Base-by-base conservation (phyloP, 1,140 invertebrate genomes). In the Zaprionus kolodkinae region DNA sequence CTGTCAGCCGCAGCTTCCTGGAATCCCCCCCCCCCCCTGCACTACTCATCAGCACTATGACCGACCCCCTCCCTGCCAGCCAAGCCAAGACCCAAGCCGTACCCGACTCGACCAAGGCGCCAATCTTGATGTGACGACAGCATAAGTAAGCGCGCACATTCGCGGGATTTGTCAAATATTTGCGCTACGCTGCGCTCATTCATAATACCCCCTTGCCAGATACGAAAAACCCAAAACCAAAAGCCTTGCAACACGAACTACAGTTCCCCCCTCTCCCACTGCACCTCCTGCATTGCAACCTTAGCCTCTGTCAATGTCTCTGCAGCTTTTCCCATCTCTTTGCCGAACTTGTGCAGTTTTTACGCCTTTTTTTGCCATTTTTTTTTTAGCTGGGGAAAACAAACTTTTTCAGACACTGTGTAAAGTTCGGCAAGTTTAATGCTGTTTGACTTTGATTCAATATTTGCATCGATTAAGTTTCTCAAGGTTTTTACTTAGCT, bases 161-260 rank as follows among this genome's bases (percentile, higher is more conserved):
- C 84, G 84, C 84, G 80, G 84, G 84, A 88, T 87, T 87, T 87
- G 84, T 87, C 84, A 87, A 87, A 88, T 87, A 87, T 87, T 87
- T 87, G 84, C 81, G 84, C 84, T 75, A 87, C 84, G 84, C 85
- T 87, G 68, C 74, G 71, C 84, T 87, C 84, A 78, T 87, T 69
- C 80, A 71, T 80, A 63, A 60, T 36, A 72, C n/a, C 36, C 57
- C 73, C 38, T 61, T 30, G 38, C 38, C 40, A 45, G 15, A 7
- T n/a, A 7, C 6, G n/a, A 45, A 45, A 45, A n/a, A 38, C 54
- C 6, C 40, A 45, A 45, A 45, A n/a, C 43, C 54, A 76, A 62
- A 69, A 69, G 57, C 66, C 65, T 63, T 62, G 25, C 27, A 12
- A 33, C 17, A 50, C 52, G 52, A 21, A 55, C n/a, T n/a, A n/a